Conservation (phyloP, 2,113 vertebrate species). For the Andinoacara biseriatus region DNA sequence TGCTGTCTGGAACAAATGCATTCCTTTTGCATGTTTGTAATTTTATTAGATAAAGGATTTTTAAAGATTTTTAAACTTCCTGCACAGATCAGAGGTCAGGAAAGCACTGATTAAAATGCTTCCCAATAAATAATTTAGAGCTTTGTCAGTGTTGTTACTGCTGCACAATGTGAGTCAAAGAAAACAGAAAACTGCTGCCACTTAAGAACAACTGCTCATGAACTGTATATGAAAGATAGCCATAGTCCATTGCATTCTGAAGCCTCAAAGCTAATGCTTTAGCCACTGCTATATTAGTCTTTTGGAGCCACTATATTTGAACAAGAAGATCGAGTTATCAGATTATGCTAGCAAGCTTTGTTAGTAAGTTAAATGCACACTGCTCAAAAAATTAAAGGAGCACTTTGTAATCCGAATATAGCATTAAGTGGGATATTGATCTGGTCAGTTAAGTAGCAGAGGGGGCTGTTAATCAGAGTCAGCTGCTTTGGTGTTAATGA, state of each 20-base stretch:
- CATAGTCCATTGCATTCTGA: neutral
- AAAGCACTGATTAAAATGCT: neutral
- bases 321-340: neutral
- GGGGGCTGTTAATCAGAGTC: too few relatives aligned
- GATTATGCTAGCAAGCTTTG: neutral
- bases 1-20: neutral
- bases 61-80: neutral
- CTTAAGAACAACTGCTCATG: neutral
- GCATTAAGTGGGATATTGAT: too few relatives aligned
- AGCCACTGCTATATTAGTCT: neutral
- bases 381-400: too few relatives aligned
- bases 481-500: too few relatives aligned
- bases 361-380: neutral
- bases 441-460: too few relatives aligned
- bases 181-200: constrained; percentile 5
- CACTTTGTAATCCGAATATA: too few relatives aligned
- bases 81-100: rapidly evolving
- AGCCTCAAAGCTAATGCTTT: neutral
- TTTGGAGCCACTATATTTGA: neutral
- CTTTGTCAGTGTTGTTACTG: neutral
- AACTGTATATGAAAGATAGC: neutral
- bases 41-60: neutral
- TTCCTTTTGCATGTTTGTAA: neutral
- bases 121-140: neutral
- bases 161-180: neutral